These are phyloP conservation scores for Anarsia innoxiella DNA, from an alignment of 2,888 invertebrate genomes.

Conservation along the genomic window DNA sequence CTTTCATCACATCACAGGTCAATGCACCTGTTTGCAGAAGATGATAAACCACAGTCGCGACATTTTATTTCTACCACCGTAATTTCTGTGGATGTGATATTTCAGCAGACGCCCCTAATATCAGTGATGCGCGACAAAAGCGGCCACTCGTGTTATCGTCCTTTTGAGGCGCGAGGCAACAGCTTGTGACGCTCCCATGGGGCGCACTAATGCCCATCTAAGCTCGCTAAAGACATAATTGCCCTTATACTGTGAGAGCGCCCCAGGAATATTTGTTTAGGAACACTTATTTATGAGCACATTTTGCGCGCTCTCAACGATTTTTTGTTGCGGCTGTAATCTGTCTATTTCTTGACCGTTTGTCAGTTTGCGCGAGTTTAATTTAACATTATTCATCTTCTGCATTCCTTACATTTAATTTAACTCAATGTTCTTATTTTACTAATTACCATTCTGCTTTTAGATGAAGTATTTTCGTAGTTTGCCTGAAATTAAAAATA, in stretches of 20 bases:
- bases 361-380: too few species aligned
- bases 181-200: slow-evolving; percentile 37
- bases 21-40: too few species aligned
- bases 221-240: slow-evolving; percentile 44
- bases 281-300: slow-evolving; percentile 26
- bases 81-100: background rate
- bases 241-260: slow-evolving; percentile 26
- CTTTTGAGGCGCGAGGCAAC: slow-evolving; percentile 26
- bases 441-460: background rate
- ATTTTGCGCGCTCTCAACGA: slow-evolving; percentile 19
- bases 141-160: slow-evolving; percentile 24
- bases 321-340: slow-evolving; percentile 18
- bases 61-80: too few species aligned
- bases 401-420: too few species aligned
- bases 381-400: too few species aligned
- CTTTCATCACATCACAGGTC: too few species aligned
- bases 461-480: slow-evolving; percentile 5
- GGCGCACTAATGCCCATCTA: slow-evolving; percentile 35
- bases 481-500: slow-evolving; percentile 9
- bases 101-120: slow-evolving; percentile 1
- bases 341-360: background rate
- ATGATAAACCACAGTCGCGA: too few species aligned
- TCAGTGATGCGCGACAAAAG: slow-evolving; percentile 30
- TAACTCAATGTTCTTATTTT: background rate
- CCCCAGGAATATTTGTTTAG: slow-evolving; percentile 26